Evolutionary conservation across 2,888 invertebrate species (phyloP).

Genomic region (Drosophila mettleri): DNA sequence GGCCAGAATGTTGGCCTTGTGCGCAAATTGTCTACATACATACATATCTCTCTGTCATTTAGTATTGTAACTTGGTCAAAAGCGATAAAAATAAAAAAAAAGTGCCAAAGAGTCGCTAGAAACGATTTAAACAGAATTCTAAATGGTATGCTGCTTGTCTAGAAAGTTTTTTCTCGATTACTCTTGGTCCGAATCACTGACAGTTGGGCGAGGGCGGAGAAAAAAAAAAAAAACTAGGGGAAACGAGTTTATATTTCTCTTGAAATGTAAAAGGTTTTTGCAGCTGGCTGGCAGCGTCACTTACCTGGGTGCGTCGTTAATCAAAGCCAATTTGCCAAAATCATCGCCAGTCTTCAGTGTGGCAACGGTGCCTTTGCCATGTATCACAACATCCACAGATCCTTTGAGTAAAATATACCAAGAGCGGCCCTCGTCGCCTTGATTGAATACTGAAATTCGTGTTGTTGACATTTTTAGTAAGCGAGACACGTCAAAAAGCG

Average conservation of each 20-base stretch:
- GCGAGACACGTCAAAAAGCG: conserved; percentile 10
- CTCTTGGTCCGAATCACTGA: too few relatives aligned
- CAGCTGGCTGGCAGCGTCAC: conserved; percentile 30
- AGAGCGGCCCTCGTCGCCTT: conserved; percentile 93
- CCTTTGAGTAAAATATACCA: conserved; percentile 94
- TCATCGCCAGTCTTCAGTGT: conserved; percentile 93
- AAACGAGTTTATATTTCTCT: conserved; percentile 3
- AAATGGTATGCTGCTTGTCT: conserved; percentile 32
- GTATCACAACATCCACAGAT: conserved; percentile 93
- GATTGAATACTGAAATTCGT: conserved; percentile 89
- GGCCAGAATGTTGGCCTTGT: conserved; percentile 40
- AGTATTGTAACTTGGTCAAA: conserved; percentile 18
- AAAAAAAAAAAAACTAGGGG: conserved; percentile 10
- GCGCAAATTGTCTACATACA: conserved; percentile 21
- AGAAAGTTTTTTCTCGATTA: conserved; percentile 30
- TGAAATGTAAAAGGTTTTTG: conserved; percentile 13
- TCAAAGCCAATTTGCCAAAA: conserved; percentile 93
- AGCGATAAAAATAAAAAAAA: conserved; percentile 23
- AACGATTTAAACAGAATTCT: conserved; percentile 48
- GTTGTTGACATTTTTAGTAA: conserved; percentile 39
- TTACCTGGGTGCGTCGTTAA: conserved; percentile 93
- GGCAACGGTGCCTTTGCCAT: conserved; percentile 93
- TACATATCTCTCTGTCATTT: conserved; percentile 7
- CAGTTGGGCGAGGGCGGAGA: conserved; percentile 32
- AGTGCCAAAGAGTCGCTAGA: conserved; percentile 6